Base-by-base conservation (phyloP, 1,140 invertebrate species). In the Saccostrea echinata region DNA sequence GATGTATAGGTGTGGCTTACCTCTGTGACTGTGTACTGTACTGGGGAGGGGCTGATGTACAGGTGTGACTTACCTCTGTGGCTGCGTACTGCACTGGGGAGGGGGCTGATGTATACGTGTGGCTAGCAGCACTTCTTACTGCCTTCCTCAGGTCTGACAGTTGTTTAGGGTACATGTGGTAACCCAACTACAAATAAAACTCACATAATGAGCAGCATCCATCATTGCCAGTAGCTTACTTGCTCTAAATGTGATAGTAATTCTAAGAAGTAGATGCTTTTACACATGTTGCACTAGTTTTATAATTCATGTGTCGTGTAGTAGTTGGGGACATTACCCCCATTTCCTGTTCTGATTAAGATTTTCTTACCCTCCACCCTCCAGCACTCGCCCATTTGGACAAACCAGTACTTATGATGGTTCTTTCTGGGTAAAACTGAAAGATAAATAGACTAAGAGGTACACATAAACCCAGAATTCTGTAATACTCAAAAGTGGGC, bases 361-460 rank as follows among this genome's bases (percentile, higher is more conserved):
- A 3, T 30, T 76, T 12, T 1, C 68, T 90, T 91, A 94, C 93
- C 87, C 94, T 88, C 94, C 94, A 95, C 21, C 94, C 94, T 51
- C 94, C 94, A 53, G 92, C 93, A 87, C 93, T 92, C 3, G 94
- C 94, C 94, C 94, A 95, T 88, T 95, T 95, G 13, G 94, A 95
- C 82, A 94, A 71, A 13, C 94, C 94, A 16, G 92, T 93, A 86
- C 91, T 92, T 24, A 95, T 24, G 21, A 95, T 91, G 11, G 94
- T 94, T 12, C 94, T 93, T 86, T 95, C 94, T n/a, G 94, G 94
- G 86, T 94, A 95, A 71, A 91, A 90, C 94, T 95, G 90, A 6
- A 91, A 91, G 1, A 85, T 64, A 84, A 33, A 13, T 43, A 43
- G 6, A 2, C 4, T 43, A 6, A 43, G 9, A 43, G 43, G 43